These are phyloP conservation scores for Siniperca chuatsi DNA, from an alignment of 2,113 vertebrate genomes.

Conservation along the genomic window DNA sequence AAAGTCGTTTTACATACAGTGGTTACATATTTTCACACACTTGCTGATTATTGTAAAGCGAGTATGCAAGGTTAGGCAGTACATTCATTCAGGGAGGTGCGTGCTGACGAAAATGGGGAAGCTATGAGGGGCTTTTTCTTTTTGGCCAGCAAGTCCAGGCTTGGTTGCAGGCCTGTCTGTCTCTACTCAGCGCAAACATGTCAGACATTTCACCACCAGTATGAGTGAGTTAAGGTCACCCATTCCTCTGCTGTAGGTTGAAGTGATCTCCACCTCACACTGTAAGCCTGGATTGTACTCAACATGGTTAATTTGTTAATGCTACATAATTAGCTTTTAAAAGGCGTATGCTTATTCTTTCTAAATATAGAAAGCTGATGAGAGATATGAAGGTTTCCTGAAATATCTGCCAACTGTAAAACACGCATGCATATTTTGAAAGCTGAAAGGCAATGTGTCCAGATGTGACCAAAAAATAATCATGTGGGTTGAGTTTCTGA, in stretches of 20 bases:
- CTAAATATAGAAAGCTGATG: constrained; percentile 56
- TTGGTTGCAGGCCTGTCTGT: constrained; percentile 81
- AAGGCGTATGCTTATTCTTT: constrained; percentile 41
- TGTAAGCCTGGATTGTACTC: constrained; percentile 52
- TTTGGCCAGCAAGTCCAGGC: constrained; percentile 82
- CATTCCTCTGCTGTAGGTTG: constrained; percentile 55
- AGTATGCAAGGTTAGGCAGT: constrained; percentile 24
- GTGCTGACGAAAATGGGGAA: constrained; percentile 68
- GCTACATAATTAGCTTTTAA: constrained; percentile 64
- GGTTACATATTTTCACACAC: constrained; percentile 5
- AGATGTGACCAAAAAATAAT: constrained; percentile 71
- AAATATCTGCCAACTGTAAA: constrained; percentile 37
- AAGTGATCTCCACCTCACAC: constrained; percentile 37
- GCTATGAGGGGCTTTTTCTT: constrained; percentile 78
- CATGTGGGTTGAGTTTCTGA: constrained; percentile 60
- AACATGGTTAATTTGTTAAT: constrained; percentile 47
- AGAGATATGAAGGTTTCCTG: constrained; percentile 55
- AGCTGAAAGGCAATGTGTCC: constrained; percentile 58
- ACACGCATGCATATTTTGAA: constrained; percentile 41
- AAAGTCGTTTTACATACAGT: constrained; percentile 3
- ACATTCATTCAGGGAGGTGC: constrained; percentile 67
- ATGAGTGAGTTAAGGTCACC: constrained; percentile 54
- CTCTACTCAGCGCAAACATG: constrained; percentile 80
- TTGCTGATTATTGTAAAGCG: background rate
- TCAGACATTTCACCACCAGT: constrained; percentile 81